phyloP scores from a whole-genome alignment of 1,140 invertebrate genomes.

The Rhagoletis zephyria region DNA sequence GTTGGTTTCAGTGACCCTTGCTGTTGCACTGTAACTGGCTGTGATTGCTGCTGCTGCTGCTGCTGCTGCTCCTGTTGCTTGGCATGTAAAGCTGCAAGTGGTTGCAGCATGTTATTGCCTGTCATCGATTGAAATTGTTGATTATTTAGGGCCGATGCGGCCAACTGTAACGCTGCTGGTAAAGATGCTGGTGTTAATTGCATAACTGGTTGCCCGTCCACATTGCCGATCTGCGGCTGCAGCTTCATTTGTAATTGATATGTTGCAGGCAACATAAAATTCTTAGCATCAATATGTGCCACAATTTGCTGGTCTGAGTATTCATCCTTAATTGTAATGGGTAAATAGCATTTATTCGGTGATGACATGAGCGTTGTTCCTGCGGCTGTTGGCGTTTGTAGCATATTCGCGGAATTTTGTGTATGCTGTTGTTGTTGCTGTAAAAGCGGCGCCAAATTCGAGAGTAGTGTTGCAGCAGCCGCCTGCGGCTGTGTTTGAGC shows the following conservation, averaged over 20 bases:
- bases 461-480: slow-evolving; percentile 25
- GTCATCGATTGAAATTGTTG: slow-evolving; percentile 59
- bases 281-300: slow-evolving; percentile 72
- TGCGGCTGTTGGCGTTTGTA: slow-evolving; percentile 44
- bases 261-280: slow-evolving; percentile 69
- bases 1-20: slow-evolving; percentile 43
- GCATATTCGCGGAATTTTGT: slow-evolving; percentile 36
- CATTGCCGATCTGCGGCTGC: slow-evolving; percentile 69
- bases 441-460: slow-evolving; percentile 54
- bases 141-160: slow-evolving; percentile 61
- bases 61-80: slow-evolving; percentile 58
- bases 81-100: slow-evolving; percentile 21
- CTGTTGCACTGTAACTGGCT: slow-evolving; percentile 40
- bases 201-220: slow-evolving; percentile 71
- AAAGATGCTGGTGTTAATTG: slow-evolving; percentile 70
- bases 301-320: slow-evolving; percentile 72
- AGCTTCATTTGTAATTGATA: slow-evolving; percentile 73
- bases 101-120: not conserved
- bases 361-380: slow-evolving; percentile 62
- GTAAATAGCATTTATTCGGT: slow-evolving; percentile 71
- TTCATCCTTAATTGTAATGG: slow-evolving; percentile 71
- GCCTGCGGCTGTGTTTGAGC: slow-evolving; percentile 56
- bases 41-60: slow-evolving; percentile 48
- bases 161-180: slow-evolving; percentile 69
- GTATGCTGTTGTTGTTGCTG: slow-evolving; percentile 55